These are phyloP conservation scores for Cheilosia soror DNA, from an alignment of 2,888 invertebrate species.

Conservation along the genomic window DNA sequence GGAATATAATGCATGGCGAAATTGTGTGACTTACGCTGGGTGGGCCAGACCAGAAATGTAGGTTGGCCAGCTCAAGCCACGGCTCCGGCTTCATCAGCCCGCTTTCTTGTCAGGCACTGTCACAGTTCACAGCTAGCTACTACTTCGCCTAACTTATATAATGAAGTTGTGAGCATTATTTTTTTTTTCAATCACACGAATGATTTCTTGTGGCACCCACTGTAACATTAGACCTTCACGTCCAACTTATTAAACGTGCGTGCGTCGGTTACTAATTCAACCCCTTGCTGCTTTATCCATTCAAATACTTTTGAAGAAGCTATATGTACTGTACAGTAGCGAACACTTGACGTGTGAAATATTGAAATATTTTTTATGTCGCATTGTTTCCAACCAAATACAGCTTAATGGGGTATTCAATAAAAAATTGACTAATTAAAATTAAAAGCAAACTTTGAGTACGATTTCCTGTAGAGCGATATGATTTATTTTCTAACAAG, in stretches of 20 bases:
- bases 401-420: background rate
- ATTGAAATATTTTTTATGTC: background rate
- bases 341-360: constrained; percentile 7
- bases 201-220: background rate
- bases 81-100: too few species aligned
- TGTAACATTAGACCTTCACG: background rate
- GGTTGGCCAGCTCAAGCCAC: too few species aligned
- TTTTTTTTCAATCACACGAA: background rate
- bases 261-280: background rate
- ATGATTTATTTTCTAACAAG: too few species aligned
- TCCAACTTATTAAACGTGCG: background rate
- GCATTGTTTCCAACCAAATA: background rate
- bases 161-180: too few species aligned
- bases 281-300: background rate
- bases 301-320: background rate
- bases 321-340: background rate
- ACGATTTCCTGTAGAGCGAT: background rate
- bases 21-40: too few species aligned
- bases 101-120: too few species aligned
- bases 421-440: too few species aligned
- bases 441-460: background rate
- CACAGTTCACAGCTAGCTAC: too few species aligned
- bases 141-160: too few species aligned
- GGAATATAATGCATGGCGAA: too few species aligned
- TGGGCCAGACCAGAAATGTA: too few species aligned